Base-by-base conservation (phyloP, 2,797 vertebrate genomes). In the Kryptolebias ocellatus region DNA sequence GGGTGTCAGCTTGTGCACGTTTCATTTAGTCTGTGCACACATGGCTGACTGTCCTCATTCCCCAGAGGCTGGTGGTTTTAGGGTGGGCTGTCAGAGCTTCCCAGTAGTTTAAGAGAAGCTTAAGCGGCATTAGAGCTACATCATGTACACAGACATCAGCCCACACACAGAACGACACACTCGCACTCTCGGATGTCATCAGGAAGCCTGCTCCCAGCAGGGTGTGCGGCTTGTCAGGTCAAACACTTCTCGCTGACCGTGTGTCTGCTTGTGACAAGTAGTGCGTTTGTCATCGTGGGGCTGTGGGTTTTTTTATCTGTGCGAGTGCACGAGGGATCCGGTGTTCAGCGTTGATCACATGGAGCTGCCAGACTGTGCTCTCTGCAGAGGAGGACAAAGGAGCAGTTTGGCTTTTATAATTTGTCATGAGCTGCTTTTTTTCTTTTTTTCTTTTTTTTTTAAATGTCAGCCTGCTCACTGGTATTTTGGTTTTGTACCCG, bases 391-490 rank as follows among this genome's bases (percentile, higher is more conserved):
- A 64, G 53, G 58, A 45, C 12, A 62, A 69, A 56, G 44, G 34
- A 76, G 55, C 39, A 39, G 64, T 50, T 71, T 73, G 61, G 52
- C 61, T 80, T 76, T 73, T 67, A n/a, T 70, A 52, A 69, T 45
- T 77, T 24, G 62, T 64, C 27, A 47, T 54, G 66, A 29, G 53
- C 59, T 3, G 20, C 67, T 83, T 80, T 12, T 50, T 24, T 24
- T 24, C 20, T 24, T 24, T 50, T 20, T 39, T 72, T 59, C 2
- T 24, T 24, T 24, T 24, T 50, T 20, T 39, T 72, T 59, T 54
- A 87, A 89, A 87, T 88, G 83, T 85, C 80, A 87, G 53, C 79
- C 53, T 72, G 68, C 68, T 86, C 64, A 42, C 67, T 82, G 81
- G 74, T 85, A 74, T 86, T 86, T 83, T 67, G 46, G 31, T 70